A percentile compares a stretch with the other conserved stretches of the same genome.
phyloP scores from a whole-genome alignment of 2,113 vertebrate species.

The Pelvicachromis taeniatus region DNA sequence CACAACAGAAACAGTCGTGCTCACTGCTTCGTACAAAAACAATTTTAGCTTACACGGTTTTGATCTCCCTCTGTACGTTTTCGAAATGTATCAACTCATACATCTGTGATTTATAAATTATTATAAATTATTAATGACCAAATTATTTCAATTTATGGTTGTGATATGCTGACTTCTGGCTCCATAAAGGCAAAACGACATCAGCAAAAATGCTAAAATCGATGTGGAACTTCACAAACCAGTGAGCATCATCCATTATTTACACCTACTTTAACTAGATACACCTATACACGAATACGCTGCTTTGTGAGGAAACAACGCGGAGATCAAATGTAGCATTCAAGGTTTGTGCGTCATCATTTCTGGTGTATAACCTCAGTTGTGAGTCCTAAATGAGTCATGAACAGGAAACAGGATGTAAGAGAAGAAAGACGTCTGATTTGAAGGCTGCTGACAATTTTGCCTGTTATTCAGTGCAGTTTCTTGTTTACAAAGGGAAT shows the following conservation, averaged over 20 bases:
- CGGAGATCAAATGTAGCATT: background rate
- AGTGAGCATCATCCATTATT: background rate
- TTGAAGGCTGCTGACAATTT: background rate
- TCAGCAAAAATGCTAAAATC: background rate
- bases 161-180: rapidly evolving
- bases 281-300: background rate
- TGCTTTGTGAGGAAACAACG: background rate
- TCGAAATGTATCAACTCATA: too few relatives aligned
- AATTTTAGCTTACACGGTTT: background rate
- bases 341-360: background rate
- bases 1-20: background rate
- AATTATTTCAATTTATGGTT: background rate
- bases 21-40: background rate
- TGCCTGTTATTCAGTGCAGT: background rate
- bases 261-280: background rate
- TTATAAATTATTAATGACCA: too few relatives aligned
- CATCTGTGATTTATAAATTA: too few relatives aligned
- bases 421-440: background rate
- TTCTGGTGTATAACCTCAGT: background rate
- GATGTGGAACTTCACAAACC: background rate
- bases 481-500: background rate
- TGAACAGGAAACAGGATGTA: background rate
- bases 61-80: rapidly evolving
- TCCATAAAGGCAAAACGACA: background rate
- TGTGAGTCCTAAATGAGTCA: background rate